A percentile compares a stretch with the other conserved stretches of the same genome.
phyloP scores from a whole-genome alignment of 2,797 vertebrate genomes.

The Chelon labrosus region DNA sequence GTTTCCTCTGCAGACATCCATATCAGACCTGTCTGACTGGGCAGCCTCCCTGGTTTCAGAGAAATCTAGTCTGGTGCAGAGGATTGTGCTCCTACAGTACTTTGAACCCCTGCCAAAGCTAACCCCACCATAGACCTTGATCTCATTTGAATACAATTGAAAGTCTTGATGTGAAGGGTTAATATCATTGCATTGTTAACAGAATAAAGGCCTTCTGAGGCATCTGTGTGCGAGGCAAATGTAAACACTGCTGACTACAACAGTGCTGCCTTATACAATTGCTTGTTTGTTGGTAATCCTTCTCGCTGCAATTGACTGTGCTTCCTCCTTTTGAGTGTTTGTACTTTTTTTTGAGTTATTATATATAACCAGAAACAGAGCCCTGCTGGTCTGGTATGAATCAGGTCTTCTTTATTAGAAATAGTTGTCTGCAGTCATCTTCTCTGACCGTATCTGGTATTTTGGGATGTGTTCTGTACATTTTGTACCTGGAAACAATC shows the following conservation, averaged over 20 bases:
- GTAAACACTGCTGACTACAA: conserved; percentile 5
- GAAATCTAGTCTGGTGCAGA: conserved; percentile 20
- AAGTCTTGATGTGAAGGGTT: conserved; percentile 33
- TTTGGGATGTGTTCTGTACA: conserved; percentile 10
- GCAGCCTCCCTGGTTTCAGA: conserved; percentile 40
- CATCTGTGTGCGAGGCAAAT: conserved; percentile 30
- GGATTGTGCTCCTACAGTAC: neutral
- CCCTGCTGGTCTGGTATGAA: neutral
- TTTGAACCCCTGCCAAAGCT: conserved; percentile 42
- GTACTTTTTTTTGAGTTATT: neutral
- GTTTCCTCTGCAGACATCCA: conserved; percentile 11
- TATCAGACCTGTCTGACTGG: conserved; percentile 22
- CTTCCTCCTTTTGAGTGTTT: neutral
- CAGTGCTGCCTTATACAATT: conserved; percentile 15
- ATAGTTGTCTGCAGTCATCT: neutral
- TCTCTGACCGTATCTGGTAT: neutral
- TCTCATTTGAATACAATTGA: conserved; percentile 34
- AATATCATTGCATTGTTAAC: conserved; percentile 36
- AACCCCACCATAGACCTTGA: conserved; percentile 31
- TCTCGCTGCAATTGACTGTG: neutral
- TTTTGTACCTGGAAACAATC: conserved; percentile 34
- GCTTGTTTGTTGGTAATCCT: conserved; percentile 21
- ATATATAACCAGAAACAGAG: neutral
- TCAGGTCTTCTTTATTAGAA: conserved; percentile 1
- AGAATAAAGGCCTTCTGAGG: conserved; percentile 45